Base-by-base conservation (phyloP, 1,140 invertebrate genomes). In the Matsumurasca onukii region DNA sequence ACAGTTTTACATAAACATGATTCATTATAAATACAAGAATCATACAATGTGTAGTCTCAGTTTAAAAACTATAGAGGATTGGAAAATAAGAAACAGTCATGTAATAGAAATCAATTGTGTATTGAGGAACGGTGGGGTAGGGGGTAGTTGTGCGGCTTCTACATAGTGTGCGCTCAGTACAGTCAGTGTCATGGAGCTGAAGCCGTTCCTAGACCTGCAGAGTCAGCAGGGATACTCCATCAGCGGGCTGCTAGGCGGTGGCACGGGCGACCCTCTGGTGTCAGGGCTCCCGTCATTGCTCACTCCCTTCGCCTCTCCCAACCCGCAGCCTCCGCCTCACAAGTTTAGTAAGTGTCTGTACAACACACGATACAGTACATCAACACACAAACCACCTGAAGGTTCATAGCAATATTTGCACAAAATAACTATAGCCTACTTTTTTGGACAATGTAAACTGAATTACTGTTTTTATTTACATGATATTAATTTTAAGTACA, bases 171-270 rank as follows among this genome's bases (percentile, higher is more conserved):
- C 55, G 24, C 15, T 2, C 34, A 39, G 34, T 9, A 9, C 34
- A 39, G 31, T 65, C 2, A 15, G 2, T 20, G 61, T 12, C 31
- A 68, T 68, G 67, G 67, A 68, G 31, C 45, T 68, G 34, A 68
- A 68, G 57, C 67, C 57, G 39, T 68, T 49, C 27, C 62, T 68
- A 15, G 67, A 68, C 27, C 22, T 63, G 27, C 27, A 59, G 24
- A 31, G 66, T 17, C 31, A 34, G 5, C 39, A n/a, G 30, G 55
- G 57, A 20, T 68, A 68, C 39, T 68, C 67, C 25, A 68, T 68
- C n/a, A 22, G n/a, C 2, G 67, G 67, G 17, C 55, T 68, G 17
- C 59, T 68, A 9, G 34, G 31, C 20, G 67, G 31, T 1, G 22
- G 24, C 39, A 25, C 31, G 22, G 59, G 57, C 0, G 67, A 68